These are phyloP conservation scores for Heliconius himera DNA, from an alignment of 1,140 invertebrate species.

Conservation along the genomic window DNA sequence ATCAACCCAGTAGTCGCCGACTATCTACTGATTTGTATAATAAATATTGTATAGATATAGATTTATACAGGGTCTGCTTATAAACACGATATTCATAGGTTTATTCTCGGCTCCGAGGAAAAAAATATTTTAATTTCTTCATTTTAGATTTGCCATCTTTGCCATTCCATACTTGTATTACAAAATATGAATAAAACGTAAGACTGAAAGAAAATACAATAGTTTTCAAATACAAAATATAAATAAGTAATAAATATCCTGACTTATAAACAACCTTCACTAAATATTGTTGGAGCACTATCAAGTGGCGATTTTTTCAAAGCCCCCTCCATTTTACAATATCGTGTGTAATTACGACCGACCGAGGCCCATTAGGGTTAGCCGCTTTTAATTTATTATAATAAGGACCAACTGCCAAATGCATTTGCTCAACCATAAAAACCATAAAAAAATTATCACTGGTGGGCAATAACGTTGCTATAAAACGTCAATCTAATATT, in stretches of 20 bases:
- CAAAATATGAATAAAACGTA: too few relatives aligned
- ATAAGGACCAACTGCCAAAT: constrained; percentile 75
- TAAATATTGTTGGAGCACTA: constrained; percentile 47
- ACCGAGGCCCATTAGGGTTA: constrained; percentile 64
- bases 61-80: too few relatives aligned
- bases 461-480: constrained; percentile 57
- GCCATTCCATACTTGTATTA: too few relatives aligned
- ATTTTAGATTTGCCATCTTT: too few relatives aligned
- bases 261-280: constrained; percentile 49
- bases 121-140: too few relatives aligned
- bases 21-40: too few relatives aligned
- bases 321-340: constrained; percentile 65
- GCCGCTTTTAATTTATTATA: constrained; percentile 76
- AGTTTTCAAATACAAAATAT: too few relatives aligned
- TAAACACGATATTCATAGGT: too few relatives aligned
- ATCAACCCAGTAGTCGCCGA: too few relatives aligned
- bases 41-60: too few relatives aligned
- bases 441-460: constrained; percentile 40
- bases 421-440: constrained; percentile 70
- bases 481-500: constrained; percentile 48
- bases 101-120: too few relatives aligned
- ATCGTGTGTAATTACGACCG: constrained; percentile 66
- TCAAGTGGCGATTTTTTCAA: constrained; percentile 56
- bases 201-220: too few relatives aligned
- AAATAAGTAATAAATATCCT: constrained; percentile 39